These are phyloP conservation scores for Acrobasis suavella DNA, from an alignment of 2,888 invertebrate genomes.

Conservation along the genomic window DNA sequence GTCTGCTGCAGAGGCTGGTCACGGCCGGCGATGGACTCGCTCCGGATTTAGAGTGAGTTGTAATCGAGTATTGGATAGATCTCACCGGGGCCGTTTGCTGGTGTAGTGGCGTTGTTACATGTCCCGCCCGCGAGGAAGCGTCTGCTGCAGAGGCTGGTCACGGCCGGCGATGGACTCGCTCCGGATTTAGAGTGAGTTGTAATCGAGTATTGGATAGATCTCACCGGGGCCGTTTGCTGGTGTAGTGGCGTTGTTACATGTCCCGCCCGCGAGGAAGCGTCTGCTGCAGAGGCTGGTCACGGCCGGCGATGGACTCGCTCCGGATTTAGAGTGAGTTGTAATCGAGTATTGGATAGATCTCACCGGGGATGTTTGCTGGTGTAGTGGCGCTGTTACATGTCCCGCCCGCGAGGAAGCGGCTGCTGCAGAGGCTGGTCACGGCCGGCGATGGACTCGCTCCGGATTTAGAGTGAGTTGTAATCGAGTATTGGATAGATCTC, in stretches of 20 bases:
- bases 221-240: constrained; percentile 73
- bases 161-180: constrained; percentile 87
- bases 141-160: constrained; percentile 86
- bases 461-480: too few relatives aligned
- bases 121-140: constrained; percentile 83
- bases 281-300: constrained; percentile 87
- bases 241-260: constrained; percentile 80
- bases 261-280: constrained; percentile 82
- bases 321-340: too few relatives aligned
- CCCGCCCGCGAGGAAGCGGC: constrained; percentile 80
- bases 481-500: too few relatives aligned
- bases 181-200: too few relatives aligned
- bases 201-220: too few relatives aligned
- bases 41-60: constrained; percentile 80
- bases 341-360: too few relatives aligned
- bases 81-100: constrained; percentile 70
- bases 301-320: constrained; percentile 87
- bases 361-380: constrained; percentile 68
- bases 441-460: constrained; percentile 82
- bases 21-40: constrained; percentile 89
- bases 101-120: constrained; percentile 80
- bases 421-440: constrained; percentile 86
- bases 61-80: too few relatives aligned
- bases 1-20: constrained; percentile 86
- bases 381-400: constrained; percentile 83